These are phyloP conservation scores for Agrotis ipsilon DNA, from an alignment of 2,888 invertebrate species.

Conservation along the genomic window DNA sequence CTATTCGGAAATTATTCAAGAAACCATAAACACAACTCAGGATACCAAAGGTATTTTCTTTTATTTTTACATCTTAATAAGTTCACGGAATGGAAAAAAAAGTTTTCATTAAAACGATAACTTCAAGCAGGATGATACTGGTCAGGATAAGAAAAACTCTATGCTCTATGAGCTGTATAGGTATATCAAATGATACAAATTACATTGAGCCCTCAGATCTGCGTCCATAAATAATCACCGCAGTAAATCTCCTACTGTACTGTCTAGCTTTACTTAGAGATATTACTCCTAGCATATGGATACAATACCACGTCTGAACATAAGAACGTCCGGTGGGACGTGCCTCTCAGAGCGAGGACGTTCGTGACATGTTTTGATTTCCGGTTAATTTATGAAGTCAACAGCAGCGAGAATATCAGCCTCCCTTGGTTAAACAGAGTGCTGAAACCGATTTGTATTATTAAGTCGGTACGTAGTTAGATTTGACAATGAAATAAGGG, in stretches of 20 bases:
- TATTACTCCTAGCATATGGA: slow-evolving; percentile 13
- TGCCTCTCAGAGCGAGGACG: slow-evolving; percentile 64
- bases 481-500: background rate
- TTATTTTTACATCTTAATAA: too few relatives aligned
- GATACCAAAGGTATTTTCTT: too few relatives aligned
- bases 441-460: background rate
- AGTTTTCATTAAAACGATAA: too few relatives aligned
- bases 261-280: slow-evolving; percentile 23
- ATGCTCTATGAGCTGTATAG: background rate
- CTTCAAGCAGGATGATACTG: background rate
- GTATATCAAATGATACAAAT: background rate
- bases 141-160: background rate
- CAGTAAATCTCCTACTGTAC: slow-evolving; percentile 14
- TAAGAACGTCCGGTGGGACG: slow-evolving; percentile 62
- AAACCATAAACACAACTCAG: background rate
- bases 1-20: background rate
- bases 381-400: slow-evolving; percentile 67
- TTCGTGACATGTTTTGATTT: slow-evolving; percentile 78
- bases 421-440: slow-evolving; percentile 3
- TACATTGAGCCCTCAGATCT: background rate
- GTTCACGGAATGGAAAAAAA: too few relatives aligned
- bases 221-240: slow-evolving; percentile 5
- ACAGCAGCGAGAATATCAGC: slow-evolving; percentile 4
- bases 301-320: slow-evolving; percentile 56
- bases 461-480: background rate